Evolutionary conservation across 2,797 vertebrate genomes (phyloP).

Genomic region (Microctenopoma steveboyesi): DNA sequence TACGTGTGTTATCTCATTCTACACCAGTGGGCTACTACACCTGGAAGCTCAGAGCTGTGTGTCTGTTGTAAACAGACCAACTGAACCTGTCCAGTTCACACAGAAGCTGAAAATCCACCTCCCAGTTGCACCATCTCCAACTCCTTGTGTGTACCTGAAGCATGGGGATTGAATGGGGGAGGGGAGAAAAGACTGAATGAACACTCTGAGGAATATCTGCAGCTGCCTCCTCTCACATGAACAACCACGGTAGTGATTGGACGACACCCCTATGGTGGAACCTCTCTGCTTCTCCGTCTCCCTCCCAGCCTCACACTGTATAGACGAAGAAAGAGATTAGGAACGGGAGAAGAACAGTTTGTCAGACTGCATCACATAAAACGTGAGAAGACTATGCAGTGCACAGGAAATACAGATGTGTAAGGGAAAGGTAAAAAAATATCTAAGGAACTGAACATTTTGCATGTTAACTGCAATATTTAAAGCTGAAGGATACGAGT

Average conservation of each 20-base stretch:
- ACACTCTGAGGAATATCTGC: conserved; percentile 71
- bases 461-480: conserved; percentile 77
- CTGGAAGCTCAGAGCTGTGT: conserved; percentile 12
- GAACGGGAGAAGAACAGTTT: conserved; percentile 19
- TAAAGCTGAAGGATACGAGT: conserved; percentile 61
- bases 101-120: conserved; percentile 39
- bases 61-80: conserved; percentile 27
- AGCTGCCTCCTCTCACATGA: conserved; percentile 75
- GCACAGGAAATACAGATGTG: conserved; percentile 40
- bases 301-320: conserved; percentile 13
- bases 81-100: conserved; percentile 2
- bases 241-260: conserved; percentile 67
- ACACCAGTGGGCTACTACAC: conserved; percentile 30
- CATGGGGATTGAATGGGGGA: conserved; percentile 79
- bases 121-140: conserved; percentile 61
- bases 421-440: conserved; percentile 54
- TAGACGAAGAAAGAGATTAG: conserved; percentile 8
- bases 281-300: conserved; percentile 36
- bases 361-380: conserved; percentile 17
- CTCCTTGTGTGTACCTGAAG: conserved; percentile 73
- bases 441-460: conserved; percentile 61
- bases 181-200: conserved; percentile 77
- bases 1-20: conserved; percentile 47
- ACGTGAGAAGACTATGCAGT: conserved; percentile 19
- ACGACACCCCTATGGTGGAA: conserved; percentile 63